Evolutionary conservation across 2,888 invertebrate genomes (phyloP), one percentile per base, ranked within the genome.

Genomic region (Erynnis tages): DNA sequence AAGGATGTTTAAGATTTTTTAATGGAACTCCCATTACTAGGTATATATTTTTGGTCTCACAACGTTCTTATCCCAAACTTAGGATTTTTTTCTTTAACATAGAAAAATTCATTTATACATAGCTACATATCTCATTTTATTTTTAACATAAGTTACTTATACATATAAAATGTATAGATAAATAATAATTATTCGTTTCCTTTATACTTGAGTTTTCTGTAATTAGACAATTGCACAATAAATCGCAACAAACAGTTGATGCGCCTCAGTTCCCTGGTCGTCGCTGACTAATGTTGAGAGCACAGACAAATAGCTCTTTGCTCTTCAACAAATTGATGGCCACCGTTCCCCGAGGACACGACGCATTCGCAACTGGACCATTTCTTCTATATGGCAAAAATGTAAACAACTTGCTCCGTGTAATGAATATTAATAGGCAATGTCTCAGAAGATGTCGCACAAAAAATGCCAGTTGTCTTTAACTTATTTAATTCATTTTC

Each of bases 251-350:
- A 63, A 61, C 58, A 63, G 58, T 60, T 59, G 55, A 61, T 60
- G 68, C 57, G 65, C 68, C 54, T 61, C 59, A 62, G 61, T 62
- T 65, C 60, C 62, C 61, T 60, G 53, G 56, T 60, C 50, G 55
- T 62, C 50, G 57, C 63, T 77, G 79, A 83, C 73, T 75, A 79
- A 83, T 79, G 76, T 66, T 44, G 62, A 65, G 69, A 66, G 69
- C 70, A 61, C 72, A 71, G 80, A 82, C 79, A 82, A 83, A 83
- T 83, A 74, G 78, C 76, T 71, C 62, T 55, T 66, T 65, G 67
- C 64, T 67, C 62, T 63, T 65, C 69, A 71, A 80, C 76, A 78
- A 83, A 82, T 82, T 71, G 69, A 75, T 61, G 58, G 63, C 64
- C 65, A 71, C 62, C 57, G 60, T 58, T 61, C 66, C 68, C 56